Conservation (phyloP, 2,797 vertebrate genomes). For the Sebastes kiyomatsui region DNA sequence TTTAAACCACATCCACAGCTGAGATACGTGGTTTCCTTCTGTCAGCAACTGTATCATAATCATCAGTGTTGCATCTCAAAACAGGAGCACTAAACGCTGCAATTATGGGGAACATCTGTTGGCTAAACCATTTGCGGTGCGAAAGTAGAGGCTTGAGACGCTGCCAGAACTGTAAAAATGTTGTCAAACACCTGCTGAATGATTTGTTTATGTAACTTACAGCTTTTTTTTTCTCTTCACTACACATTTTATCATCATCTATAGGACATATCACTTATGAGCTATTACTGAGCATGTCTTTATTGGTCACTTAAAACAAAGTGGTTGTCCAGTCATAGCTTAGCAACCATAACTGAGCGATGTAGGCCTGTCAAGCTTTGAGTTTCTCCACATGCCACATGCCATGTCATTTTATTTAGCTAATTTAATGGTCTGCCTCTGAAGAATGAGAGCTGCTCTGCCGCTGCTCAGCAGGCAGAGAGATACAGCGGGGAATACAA, state of each 20-base stretch:
- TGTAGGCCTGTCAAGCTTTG: background rate
- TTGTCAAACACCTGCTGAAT: slow-evolving; percentile 52
- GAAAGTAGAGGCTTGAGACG: slow-evolving; percentile 33
- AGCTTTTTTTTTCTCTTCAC: background rate
- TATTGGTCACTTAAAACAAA: background rate
- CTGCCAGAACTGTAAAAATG: slow-evolving; percentile 50
- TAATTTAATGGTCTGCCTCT: too few relatives aligned
- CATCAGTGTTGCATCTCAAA: slow-evolving; percentile 52
- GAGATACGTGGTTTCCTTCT: slow-evolving; percentile 33
- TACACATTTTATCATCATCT: background rate
- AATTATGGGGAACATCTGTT: slow-evolving; percentile 73
- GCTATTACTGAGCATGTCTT: background rate
- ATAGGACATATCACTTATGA: background rate
- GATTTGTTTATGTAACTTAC: slow-evolving; percentile 11
- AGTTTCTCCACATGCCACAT: background rate
- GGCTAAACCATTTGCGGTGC: slow-evolving; percentile 46
- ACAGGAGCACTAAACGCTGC: slow-evolving; percentile 57
- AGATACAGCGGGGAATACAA: too few relatives aligned
- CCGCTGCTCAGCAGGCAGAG: too few relatives aligned
- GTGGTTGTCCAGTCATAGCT: background rate
- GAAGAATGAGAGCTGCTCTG: too few relatives aligned
- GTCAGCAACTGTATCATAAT: slow-evolving; percentile 53
- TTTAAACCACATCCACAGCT: slow-evolving; percentile 3
- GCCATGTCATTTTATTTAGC: too few relatives aligned
- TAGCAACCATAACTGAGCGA: background rate